Conservation (phyloP, 2,888 invertebrate genomes). For the Apantesis nais region DNA sequence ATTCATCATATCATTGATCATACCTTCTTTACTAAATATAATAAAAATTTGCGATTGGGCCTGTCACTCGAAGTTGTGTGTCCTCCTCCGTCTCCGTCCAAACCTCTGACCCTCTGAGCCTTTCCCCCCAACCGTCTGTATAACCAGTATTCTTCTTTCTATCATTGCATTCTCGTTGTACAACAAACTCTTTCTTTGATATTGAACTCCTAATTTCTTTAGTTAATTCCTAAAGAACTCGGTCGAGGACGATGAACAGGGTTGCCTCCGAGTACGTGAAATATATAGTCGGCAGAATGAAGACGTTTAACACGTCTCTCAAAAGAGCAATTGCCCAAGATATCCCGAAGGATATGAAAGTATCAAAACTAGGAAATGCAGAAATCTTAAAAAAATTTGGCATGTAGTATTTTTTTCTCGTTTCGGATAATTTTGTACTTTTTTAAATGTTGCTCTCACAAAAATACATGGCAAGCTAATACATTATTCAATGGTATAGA, state of each 20-base stretch:
- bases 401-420: neutral
- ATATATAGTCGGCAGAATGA: neutral
- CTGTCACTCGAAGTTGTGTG: too few relatives aligned
- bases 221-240: neutral
- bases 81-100: too few relatives aligned
- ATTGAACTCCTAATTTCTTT: neutral
- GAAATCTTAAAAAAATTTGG: neutral
- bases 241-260: neutral
- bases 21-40: too few relatives aligned
- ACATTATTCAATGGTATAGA: slow-evolving; percentile 18
- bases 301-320: neutral
- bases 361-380: neutral
- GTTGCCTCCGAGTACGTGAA: neutral
- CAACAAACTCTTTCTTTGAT: neutral
- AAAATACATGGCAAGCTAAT: slow-evolving; percentile 4
- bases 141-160: neutral
- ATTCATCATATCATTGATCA: too few relatives aligned
- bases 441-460: neutral
- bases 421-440: neutral
- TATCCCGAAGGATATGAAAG: neutral
- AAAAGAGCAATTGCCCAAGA: neutral
- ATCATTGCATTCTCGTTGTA: neutral
- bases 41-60: too few relatives aligned
- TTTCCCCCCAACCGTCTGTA: too few relatives aligned
- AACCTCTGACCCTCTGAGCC: too few relatives aligned